These are phyloP conservation scores for Lasioglossum oenotherae DNA, from an alignment of 2,888 invertebrate species.

Conservation along the genomic window DNA sequence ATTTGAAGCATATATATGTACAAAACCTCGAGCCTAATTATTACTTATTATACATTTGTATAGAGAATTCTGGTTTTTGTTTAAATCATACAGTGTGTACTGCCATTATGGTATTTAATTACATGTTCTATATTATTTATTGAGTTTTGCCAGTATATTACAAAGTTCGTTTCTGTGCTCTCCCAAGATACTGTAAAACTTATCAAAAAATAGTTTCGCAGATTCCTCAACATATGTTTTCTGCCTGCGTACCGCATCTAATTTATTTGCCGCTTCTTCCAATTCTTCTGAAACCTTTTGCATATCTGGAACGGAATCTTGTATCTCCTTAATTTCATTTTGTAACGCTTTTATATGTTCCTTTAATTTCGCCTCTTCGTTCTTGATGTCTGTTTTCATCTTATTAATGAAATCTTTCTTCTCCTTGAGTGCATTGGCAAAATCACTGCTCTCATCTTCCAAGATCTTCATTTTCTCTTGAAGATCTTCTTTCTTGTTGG, in stretches of 20 bases:
- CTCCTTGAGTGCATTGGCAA: slow-evolving; percentile 66
- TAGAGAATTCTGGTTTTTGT: not conserved
- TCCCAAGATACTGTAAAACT: slow-evolving; percentile 70
- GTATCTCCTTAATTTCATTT: slow-evolving; percentile 63
- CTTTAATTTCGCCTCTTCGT: slow-evolving; percentile 69
- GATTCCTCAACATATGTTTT: slow-evolving; percentile 67
- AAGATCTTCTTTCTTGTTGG: slow-evolving; percentile 63
- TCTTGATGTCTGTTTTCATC: slow-evolving; percentile 61
- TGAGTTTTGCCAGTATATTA: slow-evolving; percentile 34
- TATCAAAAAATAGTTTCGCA: slow-evolving; percentile 71
- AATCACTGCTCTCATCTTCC: slow-evolving; percentile 60
- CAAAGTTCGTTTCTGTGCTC: slow-evolving; percentile 67
- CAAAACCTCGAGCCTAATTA: too few relatives aligned
- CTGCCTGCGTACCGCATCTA: slow-evolving; percentile 70
- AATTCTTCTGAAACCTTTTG: slow-evolving; percentile 62
- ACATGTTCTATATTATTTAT: slow-evolving; percentile 2
- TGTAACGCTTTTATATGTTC: slow-evolving; percentile 72
- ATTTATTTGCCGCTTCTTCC: slow-evolving; percentile 72
- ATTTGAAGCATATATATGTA: too few relatives aligned
- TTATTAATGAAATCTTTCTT: slow-evolving; percentile 65
- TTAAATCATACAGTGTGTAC: slow-evolving; percentile 16
- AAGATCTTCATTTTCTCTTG: slow-evolving; percentile 64
- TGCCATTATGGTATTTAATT: too few relatives aligned
- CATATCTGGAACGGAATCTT: slow-evolving; percentile 60
- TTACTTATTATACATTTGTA: not conserved